Base-by-base conservation (phyloP, 2,797 vertebrate genomes). In the Scleropages formosus region DNA sequence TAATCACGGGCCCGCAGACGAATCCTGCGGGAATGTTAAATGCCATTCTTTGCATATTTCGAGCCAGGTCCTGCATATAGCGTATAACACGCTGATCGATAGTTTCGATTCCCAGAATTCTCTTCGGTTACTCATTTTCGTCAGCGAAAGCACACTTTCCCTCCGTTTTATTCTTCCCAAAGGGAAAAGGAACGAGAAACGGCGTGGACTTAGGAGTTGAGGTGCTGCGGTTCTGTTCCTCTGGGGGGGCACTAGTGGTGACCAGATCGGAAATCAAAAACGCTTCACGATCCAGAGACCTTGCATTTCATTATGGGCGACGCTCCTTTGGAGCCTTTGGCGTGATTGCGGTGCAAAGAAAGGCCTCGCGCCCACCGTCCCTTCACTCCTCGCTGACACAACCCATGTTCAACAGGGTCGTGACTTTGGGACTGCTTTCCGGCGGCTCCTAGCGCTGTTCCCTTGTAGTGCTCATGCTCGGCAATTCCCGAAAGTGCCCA, bases 251-350 rank as follows among this genome's bases (percentile, higher is more conserved):
- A 2, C 39, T 31, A 39, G 31, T 2, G n/a, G 31, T 39, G 31
- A 31, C 31, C 31, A 2, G 39, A n/a, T n/a, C n/a, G n/a, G n/a
- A n/a, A n/a, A n/a, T n/a, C n/a, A n/a, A n/a, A n/a, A n/a, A n/a
- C n/a, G n/a, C n/a, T n/a, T 81, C 22, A 13, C 91, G 85, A 88
- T 88, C 85, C 85, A 86, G 87, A 85, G 84, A 87, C 87, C 90
- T 85, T 84, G 83, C 85, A 81, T 88, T 83, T 39, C 39, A 39
- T 39, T 39, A 39, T 80, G 84, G 88, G 86, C 87, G 83, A 12
- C n/a, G 16, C 49, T 75, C 39, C 86, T 77, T 77, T 83, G 63
- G 82, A 85, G 88, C 84, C 31, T 39, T 31, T n/a, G n/a, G n/a
- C n/a, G n/a, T n/a, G 63, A 16, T 22, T 24, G n/a, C 53, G 47